Evolutionary conservation across 1,140 invertebrate species (phyloP), one percentile per base, ranked within the genome.

Genomic region (Maniola jurtina): DNA sequence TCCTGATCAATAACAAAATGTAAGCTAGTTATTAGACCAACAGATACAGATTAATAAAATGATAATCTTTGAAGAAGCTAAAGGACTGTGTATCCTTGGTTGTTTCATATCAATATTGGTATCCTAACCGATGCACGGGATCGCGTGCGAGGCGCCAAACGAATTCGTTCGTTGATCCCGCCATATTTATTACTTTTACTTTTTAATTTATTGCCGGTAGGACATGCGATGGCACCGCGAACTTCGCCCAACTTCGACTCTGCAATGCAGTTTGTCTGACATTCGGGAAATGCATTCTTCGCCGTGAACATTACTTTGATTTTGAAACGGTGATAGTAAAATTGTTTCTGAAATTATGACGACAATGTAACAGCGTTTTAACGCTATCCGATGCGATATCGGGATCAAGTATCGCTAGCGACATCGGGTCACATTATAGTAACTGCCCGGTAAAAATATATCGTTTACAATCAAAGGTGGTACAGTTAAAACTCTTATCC

Each of bases 131-230:
- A 70, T 68, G 66, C 71, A 73, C 66, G 69, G 72, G 64, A 56
- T 79, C 67, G 76, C 78, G 76, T 80, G 76, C 67, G 61, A 65
- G 70, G 66, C 64, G 60, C 68, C 68, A 65, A 72, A 74, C 70
- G 69, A 80, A 83, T 76, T 80, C 76, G 80, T 81, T 76, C 77
- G 76, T 77, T 85, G 83, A 77, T 81, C 76, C 71, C 78, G 68
- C 62, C 70, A 75, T 82, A 84, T 85, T 85, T 85, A 83, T 85
- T 76, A 75, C 70, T 80, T 81, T 83, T 82, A 80, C 76, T 79
- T 83, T 83, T 84, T 81, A 83, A 84, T 83, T 84, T 79, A 83
- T 77, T 68, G 64, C 67, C 66, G 55, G 56, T 67, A 59, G 68
- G 73, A 80, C 70, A 74, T 75, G 72, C 74, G 70, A 73, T 64